Evolutionary conservation across 2,113 vertebrate species (phyloP), one percentile per base, ranked within the genome.

Genomic region (Rhinoderma darwinii): DNA sequence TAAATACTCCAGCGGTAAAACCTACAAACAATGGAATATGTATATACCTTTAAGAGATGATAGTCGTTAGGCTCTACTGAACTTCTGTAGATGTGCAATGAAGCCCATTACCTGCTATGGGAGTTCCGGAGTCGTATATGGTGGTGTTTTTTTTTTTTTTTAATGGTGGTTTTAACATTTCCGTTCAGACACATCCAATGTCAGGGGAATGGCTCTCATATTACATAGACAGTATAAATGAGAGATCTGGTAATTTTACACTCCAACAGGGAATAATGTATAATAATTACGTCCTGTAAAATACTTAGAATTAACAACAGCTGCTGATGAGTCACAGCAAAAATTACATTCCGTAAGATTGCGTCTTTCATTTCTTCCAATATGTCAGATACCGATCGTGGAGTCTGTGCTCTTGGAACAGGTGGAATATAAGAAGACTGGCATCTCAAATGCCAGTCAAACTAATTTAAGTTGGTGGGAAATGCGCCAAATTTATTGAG

Each of bases 161-260:
- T 63, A 66, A 66, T 30, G 5, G 61, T 35, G 22, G 35, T 72
- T 39, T 70, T 70, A 70, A 15, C 32, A 8, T 32, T 73, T 41
- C 37, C 22, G 7, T 30, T 56, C 76, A 81, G 78, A 81, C 78
- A 81, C n/a, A 72, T 32, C 25, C 27, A 82, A 10, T 75, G 14
- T 56, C 11, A n/a, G n/a, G 59, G 80, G 61, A 61, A 61, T 47
- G 10, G 56, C 15, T 22, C 37, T 81, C 54, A 12, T 59, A 39
- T 80, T 17, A 47, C 22, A 68, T n/a, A 82, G 41, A 50, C 41
- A 35, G 39, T 2, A 30, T 50, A 17, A 41, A 4, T 17, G 15
- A 43, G 79, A 43, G 30, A 41, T 82, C 32, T n/a, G 54, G 12
- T 15, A 66, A 66, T 82, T 27, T 68, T 82, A 68, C 25, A 15